Evolutionary conservation across 2,797 vertebrate genomes (phyloP), one percentile per base, ranked within the genome.

Genomic region (Argya squamiceps): DNA sequence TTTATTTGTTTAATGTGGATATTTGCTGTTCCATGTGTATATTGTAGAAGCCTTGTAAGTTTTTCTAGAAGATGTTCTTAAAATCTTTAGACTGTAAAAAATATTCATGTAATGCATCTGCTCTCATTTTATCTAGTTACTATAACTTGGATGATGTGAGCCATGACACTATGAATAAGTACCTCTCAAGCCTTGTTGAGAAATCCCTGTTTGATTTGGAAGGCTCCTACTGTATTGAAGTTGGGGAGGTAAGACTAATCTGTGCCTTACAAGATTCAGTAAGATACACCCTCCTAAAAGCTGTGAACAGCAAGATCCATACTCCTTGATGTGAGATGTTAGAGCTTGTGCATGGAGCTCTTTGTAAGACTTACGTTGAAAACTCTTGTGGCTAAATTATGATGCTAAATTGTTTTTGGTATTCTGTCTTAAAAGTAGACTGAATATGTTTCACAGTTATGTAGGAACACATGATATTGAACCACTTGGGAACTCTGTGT

Each of bases 131-230:
- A 79, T 96, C 84, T 94, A 99, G 99, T 96, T 99, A 99, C 97
- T 99, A 99, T 98, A 99, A 93, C 94, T 97, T 99, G 77, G 99
- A 99, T 75, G 99, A 99, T 97, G 96, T 99, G 97, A 98, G 97
- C 98, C 99, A 99, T 83, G 98, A 99, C 92, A 98, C 98, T 73
- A 97, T 99, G 87, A 99, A 99, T 98, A 99, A 98, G 89, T 99
- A 98, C 96, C 98, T 99, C 86, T 99, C 99, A 20, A 98, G 59
- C 95, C 98, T 99, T 94, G 99, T 99, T 96, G 99, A 99, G 97
- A 98, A 97, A 92, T 99, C 98, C 86, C 98, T 99, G 58, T 93
- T 98, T 87, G 99, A 99, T 92, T 97, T 99, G 97, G 98, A 99
- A 96, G 98, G 98, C 80, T 99, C 99, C 67, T 99, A 99, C 97